Evolutionary conservation across 1,140 invertebrate species (phyloP).

Genomic region (Pseudomyrmex pallidus): DNA sequence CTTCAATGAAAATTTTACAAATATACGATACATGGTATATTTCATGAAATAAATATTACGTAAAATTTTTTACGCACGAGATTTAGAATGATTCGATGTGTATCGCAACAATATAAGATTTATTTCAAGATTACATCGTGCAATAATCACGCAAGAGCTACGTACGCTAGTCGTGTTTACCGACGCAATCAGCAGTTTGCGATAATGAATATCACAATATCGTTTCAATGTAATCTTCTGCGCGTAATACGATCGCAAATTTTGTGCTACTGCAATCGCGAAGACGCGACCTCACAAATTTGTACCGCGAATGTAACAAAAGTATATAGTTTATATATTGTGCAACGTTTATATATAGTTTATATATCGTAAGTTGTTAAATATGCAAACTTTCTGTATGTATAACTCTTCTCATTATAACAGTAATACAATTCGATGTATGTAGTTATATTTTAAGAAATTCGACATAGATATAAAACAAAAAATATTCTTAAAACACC

Average conservation of each 20-base stretch:
- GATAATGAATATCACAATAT: slow-evolving; percentile 54
- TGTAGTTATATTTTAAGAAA: too few relatives aligned
- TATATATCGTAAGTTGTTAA: too few relatives aligned
- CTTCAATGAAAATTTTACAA: too few relatives aligned
- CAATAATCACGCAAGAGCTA: neutral
- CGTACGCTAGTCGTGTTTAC: slow-evolving; percentile 44
- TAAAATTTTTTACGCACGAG: too few relatives aligned
- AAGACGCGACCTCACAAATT: slow-evolving; percentile 8
- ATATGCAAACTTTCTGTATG: too few relatives aligned
- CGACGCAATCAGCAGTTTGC: slow-evolving; percentile 41
- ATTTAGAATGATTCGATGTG: neutral
- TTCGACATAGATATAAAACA: too few relatives aligned
- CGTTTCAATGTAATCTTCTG: slow-evolving; percentile 29
- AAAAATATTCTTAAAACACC: too few relatives aligned
- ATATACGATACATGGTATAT: too few relatives aligned
- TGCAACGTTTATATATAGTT: too few relatives aligned
- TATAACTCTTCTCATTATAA: too few relatives aligned
- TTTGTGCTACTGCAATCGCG: slow-evolving; percentile 14
- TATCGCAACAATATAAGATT: slow-evolving; percentile 41
- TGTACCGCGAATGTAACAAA: neutral
- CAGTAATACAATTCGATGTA: too few relatives aligned
- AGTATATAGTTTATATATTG: neutral
- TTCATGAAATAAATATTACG: too few relatives aligned
- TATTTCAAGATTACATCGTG: slow-evolving; percentile 51
- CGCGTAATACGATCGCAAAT: slow-evolving; percentile 27